Evolutionary conservation across 2,113 vertebrate species (phyloP), one percentile per base, ranked within the genome.

Genomic region (Ammodytes dubius): DNA sequence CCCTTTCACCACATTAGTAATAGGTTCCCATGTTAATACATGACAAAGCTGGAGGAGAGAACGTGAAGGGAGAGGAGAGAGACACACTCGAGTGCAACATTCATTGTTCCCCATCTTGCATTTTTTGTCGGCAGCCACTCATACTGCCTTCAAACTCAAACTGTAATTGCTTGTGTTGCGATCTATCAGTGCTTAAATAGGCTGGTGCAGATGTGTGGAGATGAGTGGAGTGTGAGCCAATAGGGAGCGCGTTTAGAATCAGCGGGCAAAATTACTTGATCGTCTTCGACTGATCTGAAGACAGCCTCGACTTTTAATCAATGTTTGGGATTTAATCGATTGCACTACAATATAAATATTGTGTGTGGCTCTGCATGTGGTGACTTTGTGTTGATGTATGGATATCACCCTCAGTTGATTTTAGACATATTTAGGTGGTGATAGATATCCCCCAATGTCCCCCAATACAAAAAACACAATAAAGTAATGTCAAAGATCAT

Each of bases 61-160:
- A 54, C 54, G 83, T 71, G 65, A 70, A 70, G 59, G 40, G 53
- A 61, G 27, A 27, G 42, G 47, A 70, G 58, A 77, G 60, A 82
- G 27, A 49, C 14, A 81, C 77, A 67, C 57, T 78, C 52, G 58
- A 71, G 50, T 27, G 5, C 52, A 15, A 67, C 76, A 76, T 85
- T 92, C 90, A 94, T 88, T 89, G 79, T 70, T 27, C 63, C 76
- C 89, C 83, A 81, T 87, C 74, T 84, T 79, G 72, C 70, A 64
- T 88, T 83, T 85, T 82, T 84, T 86, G 69, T 53, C 78, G 43
- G 53, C 53, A 72, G 86, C 77, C 82, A 74, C 83, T 87, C 78
- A 45, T 64, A 74, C 70, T 10, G 71, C 71, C 69, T 86, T 88
- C 70, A 80, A 75, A 90, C 82, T 88, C 77, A 83, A 81, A 89